These are phyloP conservation scores for Salarias fasciatus DNA, from an alignment of 2,797 vertebrate species.

Conservation along the genomic window DNA sequence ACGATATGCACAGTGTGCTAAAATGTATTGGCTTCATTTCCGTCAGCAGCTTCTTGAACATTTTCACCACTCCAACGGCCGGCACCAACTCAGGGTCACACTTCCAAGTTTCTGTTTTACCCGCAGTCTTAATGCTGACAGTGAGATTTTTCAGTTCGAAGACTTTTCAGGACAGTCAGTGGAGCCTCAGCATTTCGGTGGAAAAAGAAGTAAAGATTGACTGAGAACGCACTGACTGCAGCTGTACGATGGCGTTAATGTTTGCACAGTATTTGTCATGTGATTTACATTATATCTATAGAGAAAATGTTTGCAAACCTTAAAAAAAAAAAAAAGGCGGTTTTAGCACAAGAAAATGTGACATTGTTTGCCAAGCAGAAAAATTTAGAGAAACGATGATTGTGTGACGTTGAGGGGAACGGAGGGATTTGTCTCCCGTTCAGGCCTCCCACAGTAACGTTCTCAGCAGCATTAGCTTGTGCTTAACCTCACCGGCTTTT, in stretches of 20 bases:
- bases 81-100: conserved; percentile 55
- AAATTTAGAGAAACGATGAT: no score
- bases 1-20: no score
- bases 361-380: background rate
- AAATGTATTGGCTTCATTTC: conserved; percentile 14
- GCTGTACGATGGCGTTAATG: conserved; percentile 1
- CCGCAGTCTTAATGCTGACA: conserved; percentile 11
- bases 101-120: conserved; percentile 16
- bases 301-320: conserved; percentile 4
- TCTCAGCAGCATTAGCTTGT: conserved; percentile 42
- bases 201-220: background rate
- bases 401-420: no score
- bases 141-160: conserved; percentile 18
- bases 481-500: conserved; percentile 15
- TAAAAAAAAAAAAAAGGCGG: conserved; percentile 38
- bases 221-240: background rate
- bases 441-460: background rate
- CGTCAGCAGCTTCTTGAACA: conserved; percentile 42
- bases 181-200: background rate
- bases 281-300: no score
- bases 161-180: no score
- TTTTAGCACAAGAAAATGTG: conserved; percentile 9
- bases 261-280: background rate
- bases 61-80: background rate
- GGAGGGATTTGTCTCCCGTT: no score